Evolutionary conservation across 2,113 vertebrate species (phyloP), one percentile per base, ranked within the genome.

Genomic region (Aegithalos caudatus): DNA sequence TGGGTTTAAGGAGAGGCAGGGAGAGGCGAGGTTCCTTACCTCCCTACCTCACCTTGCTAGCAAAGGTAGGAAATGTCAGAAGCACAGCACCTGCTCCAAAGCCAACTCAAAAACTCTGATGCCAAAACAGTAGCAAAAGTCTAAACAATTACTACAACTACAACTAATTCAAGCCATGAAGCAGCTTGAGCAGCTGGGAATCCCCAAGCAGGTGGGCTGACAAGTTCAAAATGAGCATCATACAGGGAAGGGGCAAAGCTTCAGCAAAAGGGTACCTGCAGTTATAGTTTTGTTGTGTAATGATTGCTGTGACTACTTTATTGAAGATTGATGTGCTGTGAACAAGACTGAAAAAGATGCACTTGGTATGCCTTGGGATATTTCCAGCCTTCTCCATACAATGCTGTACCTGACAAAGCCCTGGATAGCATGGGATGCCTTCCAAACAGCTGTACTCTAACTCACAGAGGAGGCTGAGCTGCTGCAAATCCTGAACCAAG

Each of bases 201-300:
- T 87, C 79, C 90, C 90, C 38, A 92, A 24, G 76, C 86, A 97
- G 92, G 86, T 96, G 92, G 86, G 85, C 51, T 83, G 78, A 90
- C 64, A 35, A 44, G n/a, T 50, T 91, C 29, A 71, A 87, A 90
- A 60, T 3, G 7, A 23, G 40, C 81, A 73, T 29, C 82, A 73
- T 31, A 65, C 66, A n/a, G 73, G 90, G 62, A 92, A 58, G 22
- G 62, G 21, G 38, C 21, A 62, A 64, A 73, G 53, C 38, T 72
- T 82, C 90, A 85, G 50, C 37, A 73, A 74, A 91, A 62, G 42
- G 8, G 16, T 7, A 72, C 13, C 50, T 67, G 40, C 71, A 92
- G 44, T 78, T 47, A 54, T 0, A 48, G 21, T 4, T 80, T 50
- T 60, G 40, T 38, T 65, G 12, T 53, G 22, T 29, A 70, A 67